These are phyloP conservation scores for Muntiacus reevesi DNA, from an alignment of 2,113 vertebrate genomes.

Conservation along the genomic window DNA sequence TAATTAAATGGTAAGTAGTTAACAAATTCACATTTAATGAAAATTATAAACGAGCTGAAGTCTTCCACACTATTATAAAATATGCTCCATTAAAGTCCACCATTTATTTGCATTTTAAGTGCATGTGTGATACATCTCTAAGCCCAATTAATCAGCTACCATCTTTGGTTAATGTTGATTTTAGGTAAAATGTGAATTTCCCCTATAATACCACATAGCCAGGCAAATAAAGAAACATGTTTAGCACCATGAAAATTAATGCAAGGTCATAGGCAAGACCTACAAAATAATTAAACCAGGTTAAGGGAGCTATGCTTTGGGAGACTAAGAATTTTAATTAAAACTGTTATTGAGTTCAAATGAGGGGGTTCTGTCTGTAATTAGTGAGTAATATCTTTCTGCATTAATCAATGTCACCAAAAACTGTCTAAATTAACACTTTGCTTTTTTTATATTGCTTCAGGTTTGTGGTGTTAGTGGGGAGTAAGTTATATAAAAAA, in stretches of 20 bases:
- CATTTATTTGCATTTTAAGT: constrained; percentile 61
- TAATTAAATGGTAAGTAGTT: background rate
- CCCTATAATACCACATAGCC: constrained; percentile 34
- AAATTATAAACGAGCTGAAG: constrained; percentile 39
- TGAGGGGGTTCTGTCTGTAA: constrained; percentile 67
- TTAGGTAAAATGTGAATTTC: constrained; percentile 67
- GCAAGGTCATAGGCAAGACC: constrained; percentile 63
- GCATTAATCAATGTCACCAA: constrained; percentile 73
- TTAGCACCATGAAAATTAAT: constrained; percentile 65
- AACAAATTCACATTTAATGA: constrained; percentile 29
- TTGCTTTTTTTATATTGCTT: constrained; percentile 60
- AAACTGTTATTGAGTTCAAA: constrained; percentile 76
- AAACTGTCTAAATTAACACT: constrained; percentile 71
- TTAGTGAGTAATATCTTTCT: constrained; percentile 74
- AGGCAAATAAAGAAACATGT: constrained; percentile 65
- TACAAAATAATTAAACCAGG: constrained; percentile 73
- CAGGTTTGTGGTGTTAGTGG: constrained; percentile 52
- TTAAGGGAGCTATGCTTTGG: constrained; percentile 65
- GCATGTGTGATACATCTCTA: constrained; percentile 31
- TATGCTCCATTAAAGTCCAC: constrained; percentile 20
- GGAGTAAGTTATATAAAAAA: constrained; percentile 53
- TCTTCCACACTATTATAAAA: constrained; percentile 36
- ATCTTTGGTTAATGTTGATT: constrained; percentile 65
- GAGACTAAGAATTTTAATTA: constrained; percentile 76
- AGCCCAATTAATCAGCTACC: constrained; percentile 60